Evolutionary conservation across 2,797 vertebrate species (phyloP), one percentile per base, ranked within the genome.

Genomic region (Enteromius fasciolatus): DNA sequence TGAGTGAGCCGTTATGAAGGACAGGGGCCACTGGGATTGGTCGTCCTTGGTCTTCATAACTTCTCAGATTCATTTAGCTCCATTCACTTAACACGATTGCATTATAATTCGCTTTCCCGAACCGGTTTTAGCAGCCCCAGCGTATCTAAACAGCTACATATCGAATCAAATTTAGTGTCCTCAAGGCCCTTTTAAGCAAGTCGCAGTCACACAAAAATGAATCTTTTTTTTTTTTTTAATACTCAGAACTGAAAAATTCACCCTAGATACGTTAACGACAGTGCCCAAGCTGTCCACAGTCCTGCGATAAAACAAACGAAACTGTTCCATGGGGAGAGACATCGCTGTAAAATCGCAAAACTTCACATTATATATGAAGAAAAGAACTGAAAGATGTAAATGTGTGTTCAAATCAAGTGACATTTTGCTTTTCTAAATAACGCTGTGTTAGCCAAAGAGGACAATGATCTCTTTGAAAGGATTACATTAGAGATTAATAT

Each of bases 401-500:
- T 88, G 93, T 89, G 92, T 94, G 93, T 93, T 94, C 92, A 94
- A 90, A 90, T 88, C 85, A 87, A 86, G 78, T 93, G 91, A 94
- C 93, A 92, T 93, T 92, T 94, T 94, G 92, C 92, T 95, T 95
- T 95, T 95, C 93, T 95, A 94, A 95, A 93, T 95, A 93, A 94
- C 92, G 94, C 94, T 95, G 94, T 94, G 94, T 94, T 95, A 94
- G 94, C 95, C 95, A 96, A 95, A 96, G 95, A 96, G 95, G 92
- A 94, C 85, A 87, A 89, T 91, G 92, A 94, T 94, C 95, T 95
- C 94, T 95, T 95, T 96, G 95, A 95, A 94, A 94, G 94, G 94
- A 95, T 95, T 95, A 94, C 94, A 94, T 95, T 95, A 94, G 94
- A 96, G 95, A 97, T 96, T 96, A 96, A 95, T 97, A 95, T 97